A percentile compares a stretch with the other conserved stretches of the same genome.
Evolutionary conservation across 1,140 invertebrate genomes (phyloP).

Genomic region (Euwallacea similis): DNA sequence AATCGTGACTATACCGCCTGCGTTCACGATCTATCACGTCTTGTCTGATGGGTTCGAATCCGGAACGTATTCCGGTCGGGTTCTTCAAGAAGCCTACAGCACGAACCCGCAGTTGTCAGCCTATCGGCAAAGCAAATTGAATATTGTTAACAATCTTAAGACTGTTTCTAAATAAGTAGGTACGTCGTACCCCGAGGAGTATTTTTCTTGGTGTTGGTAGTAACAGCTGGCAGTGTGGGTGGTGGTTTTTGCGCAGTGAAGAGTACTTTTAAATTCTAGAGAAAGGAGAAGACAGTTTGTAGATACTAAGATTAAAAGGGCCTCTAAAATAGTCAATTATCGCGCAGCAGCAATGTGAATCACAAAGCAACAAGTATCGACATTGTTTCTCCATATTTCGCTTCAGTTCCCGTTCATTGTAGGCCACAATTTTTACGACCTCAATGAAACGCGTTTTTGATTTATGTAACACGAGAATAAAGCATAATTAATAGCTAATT

Average conservation of each 20-base stretch:
- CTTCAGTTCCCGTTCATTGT: constrained; percentile 1
- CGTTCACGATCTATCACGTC: constrained; percentile 8
- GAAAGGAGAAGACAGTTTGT: too few species aligned
- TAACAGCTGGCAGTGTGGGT: too few species aligned
- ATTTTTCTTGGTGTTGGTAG: too few species aligned
- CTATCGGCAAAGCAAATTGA: constrained; percentile 20
- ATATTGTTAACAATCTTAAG: constrained; percentile 19
- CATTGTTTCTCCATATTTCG: neutral
- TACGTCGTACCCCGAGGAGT: neutral
- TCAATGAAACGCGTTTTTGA: constrained; percentile 10
- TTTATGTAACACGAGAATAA: neutral
- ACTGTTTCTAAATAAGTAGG: constrained; percentile 20
- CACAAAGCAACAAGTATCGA: too few species aligned
- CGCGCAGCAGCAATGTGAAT: too few species aligned
- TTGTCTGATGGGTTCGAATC: constrained; percentile 20
- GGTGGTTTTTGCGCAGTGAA: too few species aligned
- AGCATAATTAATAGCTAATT: constrained; percentile 10
- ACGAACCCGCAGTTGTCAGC: constrained; percentile 19
- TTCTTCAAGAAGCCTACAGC: constrained; percentile 3
- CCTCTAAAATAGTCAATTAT: too few species aligned
- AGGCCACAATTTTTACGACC: constrained; percentile 2
- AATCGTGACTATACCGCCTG: constrained; percentile 23
- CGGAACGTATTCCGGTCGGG: constrained; percentile 20
- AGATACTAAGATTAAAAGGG: too few species aligned
- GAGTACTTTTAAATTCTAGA: too few species aligned